phyloP scores from a whole-genome alignment of 2,888 invertebrate genomes.

The Caenorhabditis sulstoni region DNA sequence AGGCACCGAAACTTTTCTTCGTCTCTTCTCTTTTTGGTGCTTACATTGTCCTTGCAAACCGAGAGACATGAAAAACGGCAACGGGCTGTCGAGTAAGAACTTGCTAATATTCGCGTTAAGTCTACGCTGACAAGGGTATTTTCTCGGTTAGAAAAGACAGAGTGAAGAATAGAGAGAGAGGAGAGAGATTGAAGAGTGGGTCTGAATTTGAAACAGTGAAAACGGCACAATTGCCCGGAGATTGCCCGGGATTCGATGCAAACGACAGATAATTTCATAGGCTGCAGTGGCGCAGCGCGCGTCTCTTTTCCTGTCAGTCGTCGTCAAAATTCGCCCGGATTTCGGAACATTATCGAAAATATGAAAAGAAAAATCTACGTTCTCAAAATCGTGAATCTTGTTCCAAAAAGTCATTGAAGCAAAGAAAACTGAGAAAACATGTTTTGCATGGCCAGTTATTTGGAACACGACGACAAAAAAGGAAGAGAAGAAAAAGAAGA shows the following conservation, averaged over 20 bases:
- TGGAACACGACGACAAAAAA: conserved; percentile 55
- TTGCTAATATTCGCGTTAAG: conserved; percentile 11
- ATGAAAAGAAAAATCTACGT: conserved; percentile 5
- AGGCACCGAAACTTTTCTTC: conserved; percentile 1
- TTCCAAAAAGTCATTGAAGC: conserved; percentile 22
- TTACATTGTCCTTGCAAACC: conserved; percentile 23
- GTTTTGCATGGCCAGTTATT: conserved; percentile 58
- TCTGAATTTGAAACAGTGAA: conserved; percentile 21
- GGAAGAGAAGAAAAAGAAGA: conserved; percentile 4
- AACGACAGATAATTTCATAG: conserved; percentile 51
- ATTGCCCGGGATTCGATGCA: conserved; percentile 42
- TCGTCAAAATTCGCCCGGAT: conserved; percentile 11
- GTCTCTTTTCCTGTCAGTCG: conserved; percentile 7
- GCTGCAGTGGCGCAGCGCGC: conserved; percentile 11
- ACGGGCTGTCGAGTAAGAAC: conserved; percentile 1
- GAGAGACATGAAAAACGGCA: conserved; percentile 11
- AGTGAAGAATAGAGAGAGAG: conserved; percentile 1
- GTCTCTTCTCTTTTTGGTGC: conserved; percentile 21
- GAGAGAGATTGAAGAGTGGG: conserved; percentile 1
- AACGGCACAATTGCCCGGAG: too few species aligned
- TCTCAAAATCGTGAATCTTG: conserved; percentile 27
- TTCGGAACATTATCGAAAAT: conserved; percentile 32
- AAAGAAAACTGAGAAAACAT: conserved; percentile 41
- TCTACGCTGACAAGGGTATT: conserved; percentile 22
- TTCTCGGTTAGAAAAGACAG: conserved; percentile 21